These are phyloP conservation scores for Calliopsis andreniformis DNA, from an alignment of 1,140 invertebrate genomes.

Conservation along the genomic window DNA sequence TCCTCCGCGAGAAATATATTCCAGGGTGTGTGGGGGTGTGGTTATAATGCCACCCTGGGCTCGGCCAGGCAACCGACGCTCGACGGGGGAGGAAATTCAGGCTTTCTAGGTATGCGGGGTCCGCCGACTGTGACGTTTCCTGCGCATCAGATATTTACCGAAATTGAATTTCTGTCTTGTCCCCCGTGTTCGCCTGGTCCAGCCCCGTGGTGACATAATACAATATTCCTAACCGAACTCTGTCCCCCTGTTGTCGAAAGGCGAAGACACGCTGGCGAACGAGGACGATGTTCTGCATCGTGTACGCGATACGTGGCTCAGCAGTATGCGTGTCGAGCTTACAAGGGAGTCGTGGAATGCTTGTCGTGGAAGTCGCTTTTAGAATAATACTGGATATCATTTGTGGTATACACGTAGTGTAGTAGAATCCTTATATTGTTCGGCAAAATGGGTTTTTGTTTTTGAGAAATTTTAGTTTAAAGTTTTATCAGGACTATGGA, in stretches of 20 bases:
- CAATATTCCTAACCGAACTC: slow-evolving; percentile 47
- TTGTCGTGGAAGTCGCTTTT: no score
- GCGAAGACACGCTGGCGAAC: slow-evolving; percentile 31
- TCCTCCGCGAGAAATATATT: slow-evolving; percentile 8
- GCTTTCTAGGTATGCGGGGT: slow-evolving; percentile 15
- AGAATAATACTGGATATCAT: no score
- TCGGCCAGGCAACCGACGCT: slow-evolving; percentile 10
- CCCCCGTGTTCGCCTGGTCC: slow-evolving; percentile 38
- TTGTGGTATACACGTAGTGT: no score
- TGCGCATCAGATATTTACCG: slow-evolving; percentile 63
- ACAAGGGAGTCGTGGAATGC: no score
- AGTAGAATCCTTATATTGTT: no score
- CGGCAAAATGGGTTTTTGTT: no score
- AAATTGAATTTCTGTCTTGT: slow-evolving; percentile 69
- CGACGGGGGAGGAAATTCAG: slow-evolving; percentile 27
- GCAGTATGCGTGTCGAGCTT: no score
- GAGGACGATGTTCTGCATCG: background rate
- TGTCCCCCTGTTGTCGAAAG: background rate
- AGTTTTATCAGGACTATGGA: no score
- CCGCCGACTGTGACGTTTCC: slow-evolving; percentile 19
- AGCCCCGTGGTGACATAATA: slow-evolving; percentile 52
- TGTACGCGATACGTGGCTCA: slow-evolving; percentile 10
- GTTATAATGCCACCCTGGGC: background rate
- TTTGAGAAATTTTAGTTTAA: no score
- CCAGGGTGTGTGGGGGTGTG: background rate